These are phyloP conservation scores for Chouioia cunea DNA, from an alignment of 2,888 invertebrate genomes.

Conservation along the genomic window DNA sequence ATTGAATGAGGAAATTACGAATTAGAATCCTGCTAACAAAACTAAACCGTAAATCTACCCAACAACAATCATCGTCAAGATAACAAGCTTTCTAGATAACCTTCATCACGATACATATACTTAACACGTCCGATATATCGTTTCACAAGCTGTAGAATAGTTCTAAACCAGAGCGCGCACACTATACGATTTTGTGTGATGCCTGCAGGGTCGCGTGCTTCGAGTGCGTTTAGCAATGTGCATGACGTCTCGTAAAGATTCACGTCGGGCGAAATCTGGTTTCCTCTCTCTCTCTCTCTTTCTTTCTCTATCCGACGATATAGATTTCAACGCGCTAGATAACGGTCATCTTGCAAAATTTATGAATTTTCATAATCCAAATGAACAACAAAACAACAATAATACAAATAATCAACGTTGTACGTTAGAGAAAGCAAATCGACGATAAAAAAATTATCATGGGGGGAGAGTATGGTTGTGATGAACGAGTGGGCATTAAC, in stretches of 20 bases:
- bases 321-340: constrained; percentile 30
- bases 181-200: too few relatives aligned
- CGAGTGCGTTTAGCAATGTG: constrained; percentile 23
- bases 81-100: too few relatives aligned
- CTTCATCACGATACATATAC: too few relatives aligned
- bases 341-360: constrained; percentile 3
- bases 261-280: constrained; percentile 25
- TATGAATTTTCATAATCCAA: constrained; percentile 22
- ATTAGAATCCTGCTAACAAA: too few relatives aligned
- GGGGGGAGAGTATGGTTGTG: constrained; percentile 13
- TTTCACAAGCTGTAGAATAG: too few relatives aligned
- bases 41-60: too few relatives aligned
- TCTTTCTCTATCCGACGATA: constrained; percentile 7
- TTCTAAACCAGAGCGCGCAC: too few relatives aligned
- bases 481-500: constrained; percentile 55
- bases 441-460: constrained; percentile 7
- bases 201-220: constrained; percentile 24
- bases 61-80: too few relatives aligned
- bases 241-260: constrained; percentile 24
- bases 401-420: constrained; percentile 2
- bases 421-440: constrained; percentile 16
- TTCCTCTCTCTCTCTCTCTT: constrained; percentile 27
- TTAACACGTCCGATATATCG: too few relatives aligned
- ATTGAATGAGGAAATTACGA: too few relatives aligned
- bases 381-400: too few relatives aligned